Percentiles rank a stretch among this genome's conserved stretches.
phyloP scores from a whole-genome alignment of 2,113 vertebrate species.

The Laticauda laticaudata region DNA sequence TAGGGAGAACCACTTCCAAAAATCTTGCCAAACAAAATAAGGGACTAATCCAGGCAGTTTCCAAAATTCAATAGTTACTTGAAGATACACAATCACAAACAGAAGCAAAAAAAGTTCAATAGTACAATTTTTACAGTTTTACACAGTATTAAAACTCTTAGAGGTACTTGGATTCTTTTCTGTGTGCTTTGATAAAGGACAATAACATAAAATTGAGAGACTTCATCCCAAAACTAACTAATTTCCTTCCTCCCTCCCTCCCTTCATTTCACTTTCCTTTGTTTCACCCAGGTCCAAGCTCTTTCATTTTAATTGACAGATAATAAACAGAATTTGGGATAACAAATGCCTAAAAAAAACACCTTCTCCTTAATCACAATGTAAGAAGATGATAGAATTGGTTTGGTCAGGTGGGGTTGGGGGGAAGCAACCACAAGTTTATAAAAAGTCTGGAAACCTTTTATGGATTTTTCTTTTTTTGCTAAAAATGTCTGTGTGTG shows the following conservation, averaged over 20 bases:
- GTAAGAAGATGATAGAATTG: neutral
- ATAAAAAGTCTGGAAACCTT: neutral
- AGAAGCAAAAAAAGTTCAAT: neutral
- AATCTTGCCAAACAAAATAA: neutral
- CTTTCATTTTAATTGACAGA: no score
- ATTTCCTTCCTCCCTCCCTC: no score
- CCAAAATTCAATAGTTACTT: neutral
- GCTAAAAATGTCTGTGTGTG: neutral
- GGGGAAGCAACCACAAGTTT: neutral
- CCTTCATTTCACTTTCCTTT: no score
- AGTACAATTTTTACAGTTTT: neutral
- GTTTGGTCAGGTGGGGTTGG: neutral
- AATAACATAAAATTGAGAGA: neutral
- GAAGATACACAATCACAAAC: neutral
- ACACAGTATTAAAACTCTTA: neutral
- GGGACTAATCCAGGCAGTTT: neutral
- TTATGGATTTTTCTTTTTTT: neutral
- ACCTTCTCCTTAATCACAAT: neutral
- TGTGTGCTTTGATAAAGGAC: neutral
- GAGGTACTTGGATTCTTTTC: neutral
- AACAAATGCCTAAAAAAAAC: no score
- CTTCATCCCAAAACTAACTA: no score
- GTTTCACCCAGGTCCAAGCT: no score
- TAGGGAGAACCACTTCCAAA: neutral
- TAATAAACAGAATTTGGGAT: no score